A percentile compares a stretch with the other conserved stretches of the same genome.
Conservation (phyloP, 1,140 invertebrate species). For the Drosophila simulans region DNA sequence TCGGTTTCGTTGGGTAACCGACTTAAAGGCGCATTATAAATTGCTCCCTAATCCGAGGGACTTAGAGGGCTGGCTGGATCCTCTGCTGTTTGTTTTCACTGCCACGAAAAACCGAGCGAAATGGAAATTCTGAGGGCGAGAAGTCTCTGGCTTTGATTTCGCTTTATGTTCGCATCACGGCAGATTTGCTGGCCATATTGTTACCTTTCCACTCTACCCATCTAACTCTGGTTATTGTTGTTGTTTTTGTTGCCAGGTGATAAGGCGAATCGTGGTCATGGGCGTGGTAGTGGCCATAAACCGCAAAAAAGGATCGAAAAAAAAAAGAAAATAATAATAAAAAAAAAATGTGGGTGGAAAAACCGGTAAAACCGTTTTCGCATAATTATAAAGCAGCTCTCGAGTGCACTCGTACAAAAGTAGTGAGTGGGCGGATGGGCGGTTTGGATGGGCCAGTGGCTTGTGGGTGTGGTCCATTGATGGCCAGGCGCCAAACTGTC, state of each 20-base stretch:
- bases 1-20: constrained; percentile 8
- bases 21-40: constrained; percentile 52
- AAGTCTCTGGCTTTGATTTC: constrained; percentile 41
- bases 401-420: constrained; percentile 39
- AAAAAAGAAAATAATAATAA: neutral
- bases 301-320: constrained; percentile 30
- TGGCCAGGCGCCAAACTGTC: constrained; percentile 64
- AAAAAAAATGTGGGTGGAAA: neutral
- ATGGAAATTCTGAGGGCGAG: constrained; percentile 9
- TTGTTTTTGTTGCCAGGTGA: constrained; percentile 46
- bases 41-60: constrained; percentile 37
- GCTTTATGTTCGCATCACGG: constrained; percentile 32
- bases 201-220: neutral
- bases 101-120: constrained; percentile 8
- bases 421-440: neutral
- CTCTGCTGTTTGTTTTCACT: constrained; percentile 40
- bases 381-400: constrained; percentile 46
- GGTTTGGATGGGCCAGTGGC: neutral
- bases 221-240: neutral
- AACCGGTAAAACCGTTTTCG: constrained; percentile 23
- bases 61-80: constrained; percentile 13
- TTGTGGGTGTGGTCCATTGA: constrained; percentile 25
- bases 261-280: constrained; percentile 42
- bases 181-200: constrained; percentile 42
- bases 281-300: constrained; percentile 10